Evolutionary conservation across 1,140 invertebrate species (phyloP), one percentile per base, ranked within the genome.

Genomic region (Neodiprion pinetum): DNA sequence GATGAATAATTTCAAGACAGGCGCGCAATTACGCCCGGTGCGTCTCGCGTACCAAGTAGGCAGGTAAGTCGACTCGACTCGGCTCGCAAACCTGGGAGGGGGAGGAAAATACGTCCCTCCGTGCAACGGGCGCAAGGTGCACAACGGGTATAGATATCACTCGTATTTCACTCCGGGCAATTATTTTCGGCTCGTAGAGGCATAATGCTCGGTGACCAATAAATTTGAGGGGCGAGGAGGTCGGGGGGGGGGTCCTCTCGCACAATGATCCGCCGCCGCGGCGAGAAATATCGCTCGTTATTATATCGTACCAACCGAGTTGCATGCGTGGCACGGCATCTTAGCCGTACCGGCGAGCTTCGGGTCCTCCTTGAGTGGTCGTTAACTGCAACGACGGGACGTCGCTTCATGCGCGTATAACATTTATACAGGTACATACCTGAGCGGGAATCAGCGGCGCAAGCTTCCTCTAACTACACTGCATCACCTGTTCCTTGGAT

Each of bases 1-100:
- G 86, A 87, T 87, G 86, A 88, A 88, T 88, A 88, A 88, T 88
- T 88, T 88, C 85, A 87, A 83, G 83, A 88, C 84, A 82, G 85
- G 83, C 84, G 86, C 84, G 86, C 85, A 87, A 88, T 88, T 87
- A 87, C 85, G 82, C 84, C 81, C 84, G 85, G 83, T 86, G 87
- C 85, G 85, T 86, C 86, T 87, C 85, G 86, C 86, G 85, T 87
- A 87, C 85, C 86, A 87, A 87, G 86, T 87, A 87, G 86, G 85
- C 77, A 76, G 68, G 75, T 78, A 75, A 75, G 77, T 73, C 80
- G 75, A 67, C 75, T 70, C 76, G 28, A 5, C 2, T 40, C 28
- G 28, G 28, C 5, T 40, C 28, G 28, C 28, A 72, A 21, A 11
- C n/a, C 48, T 28, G 17, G 17, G n/a, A 9, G 14, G 9, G 28